These are phyloP conservation scores for Anthrax anthrax DNA, from an alignment of 2,888 invertebrate genomes.

Conservation along the genomic window DNA sequence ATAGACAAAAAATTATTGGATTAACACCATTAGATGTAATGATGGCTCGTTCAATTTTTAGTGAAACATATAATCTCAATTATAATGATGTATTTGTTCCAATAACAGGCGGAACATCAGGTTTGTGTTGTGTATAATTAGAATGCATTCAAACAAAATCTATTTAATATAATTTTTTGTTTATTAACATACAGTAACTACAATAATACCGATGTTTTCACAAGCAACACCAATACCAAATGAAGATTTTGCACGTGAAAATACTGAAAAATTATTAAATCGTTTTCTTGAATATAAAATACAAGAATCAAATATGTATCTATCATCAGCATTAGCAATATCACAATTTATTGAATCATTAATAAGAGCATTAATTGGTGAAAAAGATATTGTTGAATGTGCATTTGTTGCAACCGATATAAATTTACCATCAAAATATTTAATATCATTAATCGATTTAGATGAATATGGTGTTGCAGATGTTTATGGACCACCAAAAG, in stretches of 20 bases:
- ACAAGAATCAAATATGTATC: conserved; percentile 4
- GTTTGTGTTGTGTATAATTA: conserved; percentile 3
- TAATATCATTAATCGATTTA: conserved; percentile 13
- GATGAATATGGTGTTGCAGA: conserved; percentile 12
- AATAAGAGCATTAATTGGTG: conserved; percentile 11
- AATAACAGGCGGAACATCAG: conserved; percentile 14
- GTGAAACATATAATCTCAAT: conserved; percentile 8
- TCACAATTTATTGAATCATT: conserved; percentile 13
- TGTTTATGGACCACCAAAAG: conserved; percentile 13
- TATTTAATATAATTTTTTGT: no score
- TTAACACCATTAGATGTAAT: conserved; percentile 13
- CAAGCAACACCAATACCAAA: conserved; percentile 11
- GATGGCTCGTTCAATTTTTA: conserved; percentile 12
- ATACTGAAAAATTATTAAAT: conserved; percentile 10
- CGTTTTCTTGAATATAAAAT: conserved; percentile 10
- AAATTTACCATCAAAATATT: conserved; percentile 12
- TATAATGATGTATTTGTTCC: conserved; percentile 14
- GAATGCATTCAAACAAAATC: no score
- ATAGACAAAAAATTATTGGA: conserved; percentile 13
- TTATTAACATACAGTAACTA: conserved; percentile 10
- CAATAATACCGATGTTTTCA: conserved; percentile 14
- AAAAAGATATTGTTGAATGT: conserved; percentile 13
- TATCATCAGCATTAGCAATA: conserved; percentile 11
- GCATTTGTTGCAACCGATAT: conserved; percentile 14
- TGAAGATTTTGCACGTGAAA: conserved; percentile 3